Base-by-base conservation (phyloP, 2,113 vertebrate genomes). In the Hemiprocne comata region DNA sequence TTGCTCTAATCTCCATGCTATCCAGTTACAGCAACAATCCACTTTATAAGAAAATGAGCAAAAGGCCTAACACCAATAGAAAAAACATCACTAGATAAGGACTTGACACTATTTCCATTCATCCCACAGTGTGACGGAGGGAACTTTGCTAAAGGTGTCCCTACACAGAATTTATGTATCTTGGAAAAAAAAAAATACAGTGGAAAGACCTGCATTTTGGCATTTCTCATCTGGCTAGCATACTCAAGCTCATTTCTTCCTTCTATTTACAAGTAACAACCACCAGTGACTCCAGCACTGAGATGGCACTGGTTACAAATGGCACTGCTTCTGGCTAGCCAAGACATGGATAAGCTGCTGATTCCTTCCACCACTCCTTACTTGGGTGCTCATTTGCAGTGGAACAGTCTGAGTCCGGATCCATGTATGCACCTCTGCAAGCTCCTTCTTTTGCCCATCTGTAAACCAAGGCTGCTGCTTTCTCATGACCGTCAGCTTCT, bases 391-490 rank as follows among this genome's bases (percentile, higher is more conserved):
- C 38, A 98, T 97, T 46, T 98, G 98, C 79, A 91, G 96, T 2
- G 99, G 98, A 34, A 99, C 34, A 2, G 89, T 94, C 79, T 91
- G 98, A 76, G 97, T 98, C 42, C 95, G 95, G 78, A 99, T 98
- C 99, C 99, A 99, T 0, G 98, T 87, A 44, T 98, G 98, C 65
- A 98, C 98, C 46, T 97, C 94, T 10, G 98, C 98, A 38, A 99
- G 98, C 97, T 99, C 99, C 90, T 98, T 90, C 94, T 97, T 98
- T 89, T 99, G 99, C 36, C 98, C 95, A 2, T 95, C 97, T 1
- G 95, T 98, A 95, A 99, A 99, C 96, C 96, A 97, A 6, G 99
- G 99, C 97, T 99, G 99, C 60, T 91, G 97, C 53, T 91, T 95
- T 34, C 90, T 97, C 98, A 99, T 97, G 33, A 97, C 95, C 6